Conservation (phyloP, 1,140 invertebrate genomes). For the Ylistrum balloti region DNA sequence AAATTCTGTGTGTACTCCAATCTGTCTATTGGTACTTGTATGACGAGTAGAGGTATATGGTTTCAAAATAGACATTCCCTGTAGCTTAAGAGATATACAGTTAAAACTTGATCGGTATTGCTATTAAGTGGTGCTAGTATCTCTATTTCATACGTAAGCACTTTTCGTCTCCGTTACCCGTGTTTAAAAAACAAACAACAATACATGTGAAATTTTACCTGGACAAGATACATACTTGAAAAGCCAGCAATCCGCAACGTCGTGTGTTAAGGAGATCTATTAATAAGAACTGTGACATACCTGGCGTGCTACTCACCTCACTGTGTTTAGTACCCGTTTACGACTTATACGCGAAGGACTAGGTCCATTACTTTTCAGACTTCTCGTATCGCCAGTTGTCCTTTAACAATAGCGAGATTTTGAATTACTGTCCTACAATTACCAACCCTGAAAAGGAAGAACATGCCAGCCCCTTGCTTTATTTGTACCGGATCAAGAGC, state of each 20-base stretch:
- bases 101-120: not conserved
- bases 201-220: slow-evolving; percentile 3
- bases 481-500: slow-evolving; percentile 37
- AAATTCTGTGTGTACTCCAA: not conserved
- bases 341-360: not conserved
- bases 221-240: not conserved
- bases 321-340: not conserved
- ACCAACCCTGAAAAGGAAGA: not conserved
- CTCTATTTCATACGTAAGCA: not conserved
- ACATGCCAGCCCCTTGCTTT: not conserved
- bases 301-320: not conserved
- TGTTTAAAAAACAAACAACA: slow-evolving; percentile 35
- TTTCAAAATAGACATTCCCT: not conserved
- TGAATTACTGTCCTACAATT: not conserved
- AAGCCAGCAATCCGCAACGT: not conserved
- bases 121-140: not conserved
- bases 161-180: not conserved
- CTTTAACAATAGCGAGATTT: not conserved
- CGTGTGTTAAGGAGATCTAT: not conserved
- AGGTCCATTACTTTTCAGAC: slow-evolving; percentile 12
- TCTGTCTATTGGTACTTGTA: not conserved
- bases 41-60: slow-evolving; percentile 19
- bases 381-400: not conserved
- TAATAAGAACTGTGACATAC: not conserved
- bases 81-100: not conserved